A percentile compares a stretch with the other conserved stretches of the same genome.
Conservation (phyloP, 2,888 invertebrate species). For the Seira sanloemensis region DNA sequence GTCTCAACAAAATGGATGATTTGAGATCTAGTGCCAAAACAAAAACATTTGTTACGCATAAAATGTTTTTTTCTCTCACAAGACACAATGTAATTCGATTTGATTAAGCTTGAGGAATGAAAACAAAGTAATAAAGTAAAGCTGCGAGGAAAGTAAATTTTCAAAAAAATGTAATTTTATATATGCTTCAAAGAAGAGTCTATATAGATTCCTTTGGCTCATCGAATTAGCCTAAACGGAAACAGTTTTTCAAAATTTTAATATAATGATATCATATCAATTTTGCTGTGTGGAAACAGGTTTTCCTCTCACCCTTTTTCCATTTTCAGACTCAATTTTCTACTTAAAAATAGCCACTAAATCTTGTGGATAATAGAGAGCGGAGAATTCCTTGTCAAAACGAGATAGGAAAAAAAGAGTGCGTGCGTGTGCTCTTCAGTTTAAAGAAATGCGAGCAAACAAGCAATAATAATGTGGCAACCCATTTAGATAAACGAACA, state of each 20-base stretch:
- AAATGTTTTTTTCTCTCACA: background rate
- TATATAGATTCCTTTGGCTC: no score
- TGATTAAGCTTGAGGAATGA: background rate
- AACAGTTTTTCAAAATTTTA: background rate
- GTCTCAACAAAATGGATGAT: constrained; percentile 40
- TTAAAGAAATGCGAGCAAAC: constrained; percentile 1
- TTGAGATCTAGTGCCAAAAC: constrained; percentile 52
- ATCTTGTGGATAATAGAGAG: background rate
- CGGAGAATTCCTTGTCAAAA: background rate
- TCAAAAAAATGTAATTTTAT: no score
- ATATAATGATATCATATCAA: background rate
- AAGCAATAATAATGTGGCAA: constrained; percentile 39
- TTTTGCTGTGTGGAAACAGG: background rate
- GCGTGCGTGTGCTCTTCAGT: background rate
- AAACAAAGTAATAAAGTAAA: background rate
- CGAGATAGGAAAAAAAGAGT: background rate
- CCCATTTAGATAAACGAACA: constrained; percentile 55
- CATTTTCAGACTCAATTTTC: background rate
- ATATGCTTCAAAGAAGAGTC: no score
- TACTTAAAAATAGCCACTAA: background rate
- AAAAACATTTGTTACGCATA: constrained; percentile 38
- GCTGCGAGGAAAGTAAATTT: background rate
- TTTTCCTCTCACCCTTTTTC: background rate
- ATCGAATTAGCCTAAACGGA: background rate
- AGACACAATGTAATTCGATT: constrained; percentile 4